A percentile compares a stretch with the other conserved stretches of the same genome.
Conservation (phyloP, 2,797 vertebrate genomes). For the Xenops minutus region DNA sequence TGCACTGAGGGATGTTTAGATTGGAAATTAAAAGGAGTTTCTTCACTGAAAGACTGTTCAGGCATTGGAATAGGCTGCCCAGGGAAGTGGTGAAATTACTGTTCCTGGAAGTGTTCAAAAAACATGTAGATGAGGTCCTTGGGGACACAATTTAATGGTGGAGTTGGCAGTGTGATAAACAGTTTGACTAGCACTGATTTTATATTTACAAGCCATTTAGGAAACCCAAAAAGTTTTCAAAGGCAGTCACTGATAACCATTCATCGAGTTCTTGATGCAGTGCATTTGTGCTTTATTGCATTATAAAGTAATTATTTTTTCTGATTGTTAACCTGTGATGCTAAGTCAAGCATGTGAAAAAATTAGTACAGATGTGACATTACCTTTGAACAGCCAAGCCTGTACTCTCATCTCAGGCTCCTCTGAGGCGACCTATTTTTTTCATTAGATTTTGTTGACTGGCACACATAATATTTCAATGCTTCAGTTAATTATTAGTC, state of each 20-base stretch:
- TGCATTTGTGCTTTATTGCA: background rate
- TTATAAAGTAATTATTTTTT: background rate
- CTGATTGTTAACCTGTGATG: background rate
- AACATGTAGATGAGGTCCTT: background rate
- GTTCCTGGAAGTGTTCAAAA: background rate
- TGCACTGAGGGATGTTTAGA: background rate
- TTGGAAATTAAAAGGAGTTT: background rate
- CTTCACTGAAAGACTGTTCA: background rate
- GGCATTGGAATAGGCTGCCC: background rate
- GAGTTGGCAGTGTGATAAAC: background rate
- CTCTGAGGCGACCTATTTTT: background rate
- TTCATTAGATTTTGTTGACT: background rate
- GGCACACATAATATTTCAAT: background rate
- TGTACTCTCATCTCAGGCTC: background rate
- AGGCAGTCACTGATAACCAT: accelerated
- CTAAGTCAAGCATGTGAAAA: background rate
- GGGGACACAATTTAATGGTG: background rate
- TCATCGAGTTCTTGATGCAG: background rate
- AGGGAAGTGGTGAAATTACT: background rate
- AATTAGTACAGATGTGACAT: background rate
- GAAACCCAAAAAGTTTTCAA: background rate
- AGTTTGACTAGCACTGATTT: background rate
- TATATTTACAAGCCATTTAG: background rate
- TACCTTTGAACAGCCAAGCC: background rate
- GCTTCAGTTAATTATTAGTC: background rate